Evolutionary conservation across 2,797 vertebrate genomes (phyloP).

Genomic region (Emydoidea blandingii): DNA sequence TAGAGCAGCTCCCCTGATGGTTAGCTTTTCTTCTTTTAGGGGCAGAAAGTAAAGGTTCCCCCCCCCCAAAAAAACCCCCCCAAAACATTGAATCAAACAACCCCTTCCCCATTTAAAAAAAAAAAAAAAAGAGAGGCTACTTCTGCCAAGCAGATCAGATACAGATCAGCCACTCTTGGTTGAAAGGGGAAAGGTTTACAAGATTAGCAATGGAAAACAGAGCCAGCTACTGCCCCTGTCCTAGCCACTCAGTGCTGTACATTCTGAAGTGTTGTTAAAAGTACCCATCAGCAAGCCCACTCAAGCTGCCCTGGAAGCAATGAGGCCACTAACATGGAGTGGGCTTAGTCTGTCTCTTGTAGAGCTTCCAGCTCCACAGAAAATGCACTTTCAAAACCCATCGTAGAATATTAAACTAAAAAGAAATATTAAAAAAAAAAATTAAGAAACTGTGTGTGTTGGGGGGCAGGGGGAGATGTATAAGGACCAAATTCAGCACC

Average conservation of each 20-base stretch:
- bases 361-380: neutral
- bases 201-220: neutral
- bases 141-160: neutral
- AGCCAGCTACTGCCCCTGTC: neutral
- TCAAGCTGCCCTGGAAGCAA: neutral
- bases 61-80: too few relatives aligned
- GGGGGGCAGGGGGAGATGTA: neutral
- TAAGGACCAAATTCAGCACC: neutral
- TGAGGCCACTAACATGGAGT: neutral
- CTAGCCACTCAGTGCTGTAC: neutral
- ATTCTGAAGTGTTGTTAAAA: neutral
- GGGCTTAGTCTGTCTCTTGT: neutral
- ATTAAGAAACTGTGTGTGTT: too few relatives aligned
- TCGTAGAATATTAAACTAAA: neutral
- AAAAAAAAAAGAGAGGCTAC: neutral
- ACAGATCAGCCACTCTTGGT: neutral
- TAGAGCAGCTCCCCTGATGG: neutral
- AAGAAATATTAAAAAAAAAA: neutral
- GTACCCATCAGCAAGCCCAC: neutral
- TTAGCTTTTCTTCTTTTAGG: too few relatives aligned
- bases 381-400: neutral
- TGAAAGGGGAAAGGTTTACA: neutral
- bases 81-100: neutral
- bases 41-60: neutral
- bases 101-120: neutral